These are phyloP conservation scores for Anodontia alba DNA, from an alignment of 2,888 invertebrate genomes.

Conservation along the genomic window DNA sequence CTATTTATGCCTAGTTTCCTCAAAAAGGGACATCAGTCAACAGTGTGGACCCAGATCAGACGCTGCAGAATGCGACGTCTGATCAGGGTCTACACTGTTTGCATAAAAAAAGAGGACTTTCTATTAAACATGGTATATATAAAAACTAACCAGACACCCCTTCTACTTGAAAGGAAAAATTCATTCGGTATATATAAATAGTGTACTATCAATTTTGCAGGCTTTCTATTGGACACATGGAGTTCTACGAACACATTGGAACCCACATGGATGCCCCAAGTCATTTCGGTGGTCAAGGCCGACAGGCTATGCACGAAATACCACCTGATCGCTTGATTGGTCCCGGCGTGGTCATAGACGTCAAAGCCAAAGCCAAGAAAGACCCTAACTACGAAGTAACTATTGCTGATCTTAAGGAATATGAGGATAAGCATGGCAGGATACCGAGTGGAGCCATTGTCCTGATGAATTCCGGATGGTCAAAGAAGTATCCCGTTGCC, in stretches of 20 bases:
- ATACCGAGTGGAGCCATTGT: background rate
- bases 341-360: background rate
- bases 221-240: too few relatives aligned
- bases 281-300: background rate
- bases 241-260: background rate
- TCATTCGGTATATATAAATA: too few relatives aligned
- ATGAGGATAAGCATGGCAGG: background rate
- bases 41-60: too few relatives aligned
- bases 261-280: background rate
- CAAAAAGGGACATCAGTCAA: too few relatives aligned
- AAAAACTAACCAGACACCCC: too few relatives aligned
- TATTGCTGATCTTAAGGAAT: background rate
- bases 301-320: background rate
- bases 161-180: too few relatives aligned
- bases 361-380: background rate
- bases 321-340: background rate
- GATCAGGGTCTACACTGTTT: too few relatives aligned
- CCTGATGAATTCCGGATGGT: background rate
- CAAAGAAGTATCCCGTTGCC: background rate
- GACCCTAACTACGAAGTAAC: background rate
- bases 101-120: too few relatives aligned
- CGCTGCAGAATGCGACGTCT: too few relatives aligned
- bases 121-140: too few relatives aligned
- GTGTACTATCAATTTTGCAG: too few relatives aligned
- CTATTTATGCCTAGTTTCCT: too few relatives aligned